Percentiles rank a stretch among this genome's conserved stretches.
Evolutionary conservation across 2,888 invertebrate genomes (phyloP).

Genomic region (Diaphora mendica): DNA sequence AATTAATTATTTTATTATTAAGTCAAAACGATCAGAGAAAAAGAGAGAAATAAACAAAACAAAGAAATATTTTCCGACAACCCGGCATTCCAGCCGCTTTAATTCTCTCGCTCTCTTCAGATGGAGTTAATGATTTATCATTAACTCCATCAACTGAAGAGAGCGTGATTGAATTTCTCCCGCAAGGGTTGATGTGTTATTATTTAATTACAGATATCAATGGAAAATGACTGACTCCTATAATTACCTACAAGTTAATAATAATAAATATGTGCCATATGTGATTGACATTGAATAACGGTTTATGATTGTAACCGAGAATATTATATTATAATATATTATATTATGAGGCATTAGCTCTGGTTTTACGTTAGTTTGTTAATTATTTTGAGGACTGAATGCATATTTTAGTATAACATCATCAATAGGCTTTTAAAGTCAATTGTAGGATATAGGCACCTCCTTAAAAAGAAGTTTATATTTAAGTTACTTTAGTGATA

Average conservation of each 20-base stretch:
- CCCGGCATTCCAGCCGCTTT: constrained; percentile 2
- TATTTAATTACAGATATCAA: constrained; percentile 1
- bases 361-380: not conserved
- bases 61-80: not conserved
- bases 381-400: no score
- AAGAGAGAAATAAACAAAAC: not conserved
- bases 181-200: constrained; percentile 5
- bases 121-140: no score
- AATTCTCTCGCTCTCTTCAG: no score
- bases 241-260: not conserved
- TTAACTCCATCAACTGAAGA: constrained; percentile 25
- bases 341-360: no score
- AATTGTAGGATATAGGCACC: no score
- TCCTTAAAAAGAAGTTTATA: no score
- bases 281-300: not conserved
- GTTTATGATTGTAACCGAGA: not conserved
- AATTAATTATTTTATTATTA: no score
- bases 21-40: not conserved
- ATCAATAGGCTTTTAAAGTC: no score
- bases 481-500: not conserved
- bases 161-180: constrained; percentile 26
- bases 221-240: not conserved
- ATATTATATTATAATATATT: no score
- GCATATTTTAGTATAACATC: no score
- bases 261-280: not conserved